These are phyloP conservation scores for Cremastinae sp. DNA, from an alignment of 2,888 invertebrate genomes.

Conservation along the genomic window DNA sequence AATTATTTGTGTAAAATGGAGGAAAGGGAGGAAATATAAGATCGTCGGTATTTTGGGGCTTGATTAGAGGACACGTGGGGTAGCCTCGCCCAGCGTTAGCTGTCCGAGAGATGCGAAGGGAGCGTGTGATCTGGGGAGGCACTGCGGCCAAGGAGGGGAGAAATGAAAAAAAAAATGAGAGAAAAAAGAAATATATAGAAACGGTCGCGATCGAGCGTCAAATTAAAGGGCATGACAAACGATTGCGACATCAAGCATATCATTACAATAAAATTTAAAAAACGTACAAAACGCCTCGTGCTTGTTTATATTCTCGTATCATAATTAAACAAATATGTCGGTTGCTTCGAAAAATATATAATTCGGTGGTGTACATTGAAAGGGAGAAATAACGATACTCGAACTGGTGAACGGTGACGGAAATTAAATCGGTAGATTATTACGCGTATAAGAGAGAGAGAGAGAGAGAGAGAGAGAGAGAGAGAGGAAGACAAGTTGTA, in stretches of 20 bases:
- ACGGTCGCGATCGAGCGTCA: not conserved
- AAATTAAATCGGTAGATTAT: constrained; percentile 18
- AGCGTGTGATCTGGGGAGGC: too few relatives aligned
- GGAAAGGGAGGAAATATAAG: constrained; percentile 9
- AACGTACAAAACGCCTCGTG: too few relatives aligned
- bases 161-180: not conserved
- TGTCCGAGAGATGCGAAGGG: constrained; percentile 42
- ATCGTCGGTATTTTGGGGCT: constrained; percentile 73
- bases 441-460: constrained; percentile 17
- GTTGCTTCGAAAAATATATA: constrained; percentile 1
- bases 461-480: constrained; percentile 26
- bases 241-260: too few relatives aligned
- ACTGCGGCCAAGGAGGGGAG: constrained; percentile 5
- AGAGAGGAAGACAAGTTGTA: constrained; percentile 35
- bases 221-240: constrained; percentile 29
- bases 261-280: constrained; percentile 11
- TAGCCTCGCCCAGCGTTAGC: constrained; percentile 55
- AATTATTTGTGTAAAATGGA: too few relatives aligned
- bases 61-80: constrained; percentile 75
- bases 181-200: not conserved
- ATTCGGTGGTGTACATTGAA: constrained; percentile 26
- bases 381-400: constrained; percentile 28
- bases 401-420: not conserved
- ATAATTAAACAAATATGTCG: too few relatives aligned
- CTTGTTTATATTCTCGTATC: too few relatives aligned